Evolutionary conservation across 2,113 vertebrate species (phyloP), one percentile per base, ranked within the genome.

Genomic region (Probosciger aterrimus): DNA sequence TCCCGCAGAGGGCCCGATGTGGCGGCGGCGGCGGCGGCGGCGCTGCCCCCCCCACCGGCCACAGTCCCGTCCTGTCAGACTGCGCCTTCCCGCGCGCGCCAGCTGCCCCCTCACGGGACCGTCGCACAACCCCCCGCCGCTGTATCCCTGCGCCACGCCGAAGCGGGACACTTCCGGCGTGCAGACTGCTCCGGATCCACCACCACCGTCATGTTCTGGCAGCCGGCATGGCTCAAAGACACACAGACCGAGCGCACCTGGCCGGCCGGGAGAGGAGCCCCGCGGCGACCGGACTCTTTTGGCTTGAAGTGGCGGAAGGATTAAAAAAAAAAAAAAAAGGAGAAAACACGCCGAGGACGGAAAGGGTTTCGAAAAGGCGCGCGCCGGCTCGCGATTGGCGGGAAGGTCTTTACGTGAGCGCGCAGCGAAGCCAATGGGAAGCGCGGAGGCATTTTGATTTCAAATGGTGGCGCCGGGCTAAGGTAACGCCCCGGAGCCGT

Each of bases 331-430:
- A n/a, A 3, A 8, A 1, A 0, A 13, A 8, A 11, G 3, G 11
- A 4, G 18, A 14, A 14, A 57, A 19, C 53, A 9, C 53, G 31
- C 13, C 18, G 18, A 10, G 1, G 3, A 8, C 7, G 18, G 11
- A 9, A 31, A 33, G 31, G 8, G 12, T 33, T 55, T 98, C 94
- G 89, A 99, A 99, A 98, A 98, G 94, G 88, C 95, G 98, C 98
- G 98, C 98, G 97, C 52, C 63, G 17, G n/a, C 7, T 3, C 25
- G 2, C 83, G 79, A 98, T 98, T 99, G 98, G 98, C 1, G 7
- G 30, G 7, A 7, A 7, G 7, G 6, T 3, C 1, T 17, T 53
- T 73, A 93, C 92, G 92, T 37, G 37, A 0, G 0, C 1, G n/a
- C 3, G 11, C 30, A 5, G 68, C 25, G 5, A 0, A 23, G 2